Conservation (phyloP, 1,140 invertebrate genomes). For the Drosophila bifasciata region DNA sequence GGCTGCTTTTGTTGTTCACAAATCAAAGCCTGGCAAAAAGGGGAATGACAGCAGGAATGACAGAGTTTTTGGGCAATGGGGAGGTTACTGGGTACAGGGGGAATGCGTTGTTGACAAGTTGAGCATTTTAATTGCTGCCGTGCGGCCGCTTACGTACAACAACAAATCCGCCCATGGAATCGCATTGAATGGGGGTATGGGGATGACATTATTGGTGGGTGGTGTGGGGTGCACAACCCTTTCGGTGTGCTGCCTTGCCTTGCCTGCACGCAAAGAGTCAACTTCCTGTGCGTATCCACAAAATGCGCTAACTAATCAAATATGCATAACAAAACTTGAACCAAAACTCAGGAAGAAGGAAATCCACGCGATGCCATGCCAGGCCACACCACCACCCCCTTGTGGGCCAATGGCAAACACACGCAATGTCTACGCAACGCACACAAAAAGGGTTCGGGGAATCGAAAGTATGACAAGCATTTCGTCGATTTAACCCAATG, state of each 20-base stretch:
- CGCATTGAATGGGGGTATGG: neutral
- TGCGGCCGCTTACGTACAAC: slow-evolving; percentile 72
- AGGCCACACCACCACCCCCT: slow-evolving; percentile 15
- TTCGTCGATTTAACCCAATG: slow-evolving; percentile 63
- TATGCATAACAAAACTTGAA: slow-evolving; percentile 80
- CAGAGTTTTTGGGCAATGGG: neutral
- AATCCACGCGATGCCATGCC: neutral
- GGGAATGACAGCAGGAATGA: neutral
- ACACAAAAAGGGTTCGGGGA: slow-evolving; percentile 50
- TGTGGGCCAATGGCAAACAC: neutral
- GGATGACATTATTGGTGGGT: slow-evolving; percentile 1
- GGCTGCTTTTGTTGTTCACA: slow-evolving; percentile 73
- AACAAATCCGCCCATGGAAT: slow-evolving; percentile 37
- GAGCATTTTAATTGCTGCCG: slow-evolving; percentile 79
- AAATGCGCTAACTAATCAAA: slow-evolving; percentile 80
- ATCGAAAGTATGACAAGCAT: slow-evolving; percentile 70
- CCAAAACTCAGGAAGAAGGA: slow-evolving; percentile 1
- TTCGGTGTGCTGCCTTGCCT: slow-evolving; percentile 41
- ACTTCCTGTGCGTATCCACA: slow-evolving; percentile 81
- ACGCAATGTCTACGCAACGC: slow-evolving; percentile 27
- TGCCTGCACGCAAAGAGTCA: slow-evolving; percentile 79
- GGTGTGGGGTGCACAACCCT: slow-evolving; percentile 44
- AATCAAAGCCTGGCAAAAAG: slow-evolving; percentile 58
- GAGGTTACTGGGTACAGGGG: slow-evolving; percentile 20
- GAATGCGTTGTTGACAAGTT: slow-evolving; percentile 76